phyloP scores from a whole-genome alignment of 2,888 invertebrate species.

The Tillus elongatus region DNA sequence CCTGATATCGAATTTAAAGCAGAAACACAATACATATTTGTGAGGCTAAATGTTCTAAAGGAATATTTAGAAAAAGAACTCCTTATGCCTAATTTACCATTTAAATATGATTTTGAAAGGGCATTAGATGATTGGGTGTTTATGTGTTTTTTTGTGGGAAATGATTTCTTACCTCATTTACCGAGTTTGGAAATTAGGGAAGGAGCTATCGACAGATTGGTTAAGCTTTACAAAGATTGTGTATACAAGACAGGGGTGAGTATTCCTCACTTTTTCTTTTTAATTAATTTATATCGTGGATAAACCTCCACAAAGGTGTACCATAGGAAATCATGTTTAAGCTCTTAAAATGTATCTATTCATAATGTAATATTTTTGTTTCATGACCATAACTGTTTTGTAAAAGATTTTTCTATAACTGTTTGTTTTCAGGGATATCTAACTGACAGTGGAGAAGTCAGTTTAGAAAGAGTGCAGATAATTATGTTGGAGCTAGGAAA shows the following conservation, averaged over 20 bases:
- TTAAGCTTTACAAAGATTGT: conserved; percentile 86
- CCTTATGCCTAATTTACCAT: conserved; percentile 85
- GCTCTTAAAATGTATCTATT: neutral
- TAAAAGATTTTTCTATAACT: too few species aligned
- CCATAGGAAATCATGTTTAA: conserved; percentile 4
- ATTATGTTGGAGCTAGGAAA: conserved; percentile 90
- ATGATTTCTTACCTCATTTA: conserved; percentile 96
- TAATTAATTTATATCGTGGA: conserved; percentile 10
- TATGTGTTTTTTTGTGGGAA: conserved; percentile 99
- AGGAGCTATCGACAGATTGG: conserved; percentile 89
- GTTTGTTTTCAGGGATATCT: conserved; percentile 66
- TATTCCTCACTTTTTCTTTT: conserved; percentile 6
- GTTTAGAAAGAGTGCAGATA: conserved; percentile 85
- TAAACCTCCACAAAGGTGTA: too few species aligned
- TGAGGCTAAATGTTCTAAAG: conserved; percentile 82
- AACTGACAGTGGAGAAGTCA: conserved; percentile 90
- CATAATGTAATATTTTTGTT: neutral
- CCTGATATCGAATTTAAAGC: conserved; percentile 53
- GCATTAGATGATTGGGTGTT: conserved; percentile 96
- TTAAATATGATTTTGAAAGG: conserved; percentile 89
- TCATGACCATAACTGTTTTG: too few species aligned
- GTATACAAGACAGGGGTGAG: conserved; percentile 82
- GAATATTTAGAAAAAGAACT: conserved; percentile 90
- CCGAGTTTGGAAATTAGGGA: conserved; percentile 97
- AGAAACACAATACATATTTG: conserved; percentile 85